A percentile compares a stretch with the other conserved stretches of the same genome.
phyloP scores from a whole-genome alignment of 2,888 invertebrate species.

The Agrochola litura region DNA sequence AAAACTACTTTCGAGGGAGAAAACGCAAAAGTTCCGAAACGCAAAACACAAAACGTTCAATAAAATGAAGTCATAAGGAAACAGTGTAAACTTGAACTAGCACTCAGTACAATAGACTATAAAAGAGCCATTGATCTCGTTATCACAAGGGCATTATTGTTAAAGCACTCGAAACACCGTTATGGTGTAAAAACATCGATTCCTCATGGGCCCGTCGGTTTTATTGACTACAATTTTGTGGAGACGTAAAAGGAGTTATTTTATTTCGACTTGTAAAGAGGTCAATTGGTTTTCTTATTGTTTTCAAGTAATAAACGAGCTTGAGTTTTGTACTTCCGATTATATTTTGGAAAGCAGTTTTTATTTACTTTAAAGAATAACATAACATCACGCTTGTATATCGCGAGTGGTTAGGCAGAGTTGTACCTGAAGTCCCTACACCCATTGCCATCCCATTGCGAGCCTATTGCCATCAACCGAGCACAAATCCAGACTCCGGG shows the following conservation, averaged over 20 bases:
- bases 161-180: conserved; percentile 52
- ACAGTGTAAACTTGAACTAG: conserved; percentile 58
- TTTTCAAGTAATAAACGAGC: conserved; percentile 40
- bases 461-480: too few species aligned
- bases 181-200: conserved; percentile 62
- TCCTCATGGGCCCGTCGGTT: conserved; percentile 41
- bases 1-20: too few species aligned
- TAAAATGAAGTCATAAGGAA: conserved; percentile 64
- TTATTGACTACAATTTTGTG: conserved; percentile 58
- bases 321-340: conserved; percentile 35
- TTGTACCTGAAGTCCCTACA: too few species aligned
- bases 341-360: conserved; percentile 31
- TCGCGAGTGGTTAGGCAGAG: too few species aligned
- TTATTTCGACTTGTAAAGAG: conserved; percentile 55
- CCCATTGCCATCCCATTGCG: too few species aligned
- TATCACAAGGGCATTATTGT: conserved; percentile 66
- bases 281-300: conserved; percentile 51
- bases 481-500: too few species aligned
- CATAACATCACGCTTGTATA: too few species aligned
- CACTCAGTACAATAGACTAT: conserved; percentile 55
- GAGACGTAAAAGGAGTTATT: conserved; percentile 45
- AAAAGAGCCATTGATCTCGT: conserved; percentile 64
- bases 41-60: conserved; percentile 34
- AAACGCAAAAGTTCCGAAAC: neutral
- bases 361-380: too few species aligned